A percentile compares a stretch with the other conserved stretches of the same genome.
Conservation (phyloP, 2,888 invertebrate species). For the Horisme vitalbata region DNA sequence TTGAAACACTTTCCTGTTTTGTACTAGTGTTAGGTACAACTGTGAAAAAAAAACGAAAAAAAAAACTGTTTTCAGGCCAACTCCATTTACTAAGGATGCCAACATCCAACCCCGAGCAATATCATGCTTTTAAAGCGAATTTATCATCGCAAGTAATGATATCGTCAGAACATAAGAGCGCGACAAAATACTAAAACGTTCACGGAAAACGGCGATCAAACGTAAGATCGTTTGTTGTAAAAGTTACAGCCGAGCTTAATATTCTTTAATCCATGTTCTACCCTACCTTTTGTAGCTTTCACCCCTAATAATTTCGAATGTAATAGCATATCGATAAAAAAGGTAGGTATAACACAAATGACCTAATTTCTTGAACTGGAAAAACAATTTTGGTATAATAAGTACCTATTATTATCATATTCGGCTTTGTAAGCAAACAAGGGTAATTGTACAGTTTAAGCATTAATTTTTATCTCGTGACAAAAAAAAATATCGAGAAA, state of each 20-base stretch:
- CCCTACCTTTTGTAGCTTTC: constrained; percentile 23
- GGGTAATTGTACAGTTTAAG: too few species aligned
- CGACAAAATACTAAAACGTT: constrained; percentile 15
- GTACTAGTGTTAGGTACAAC: too few species aligned
- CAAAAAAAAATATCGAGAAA: too few species aligned
- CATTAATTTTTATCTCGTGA: too few species aligned
- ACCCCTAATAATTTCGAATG: constrained; percentile 7
- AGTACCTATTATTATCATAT: too few species aligned
- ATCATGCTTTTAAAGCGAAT: constrained; percentile 4
- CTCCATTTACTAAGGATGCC: too few species aligned
- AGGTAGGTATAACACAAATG: too few species aligned
- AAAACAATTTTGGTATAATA: too few species aligned
- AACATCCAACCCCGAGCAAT: neutral
- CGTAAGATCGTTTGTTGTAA: constrained; percentile 23
- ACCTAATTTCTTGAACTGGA: constrained; percentile 1
- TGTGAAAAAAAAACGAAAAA: neutral
- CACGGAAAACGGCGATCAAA: constrained; percentile 26
- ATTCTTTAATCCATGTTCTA: constrained; percentile 27
- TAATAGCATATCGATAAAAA: constrained; percentile 9
- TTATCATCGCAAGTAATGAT: constrained; percentile 14
- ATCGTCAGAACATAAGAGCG: neutral
- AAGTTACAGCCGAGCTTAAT: constrained; percentile 34
- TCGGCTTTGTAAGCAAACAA: too few species aligned
- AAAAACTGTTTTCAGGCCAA: neutral
- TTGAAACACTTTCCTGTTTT: too few species aligned